Percentiles rank a stretch among this genome's conserved stretches.
Evolutionary conservation across 1,140 invertebrate species (phyloP).

Genomic region (Hypothenemus hampei): DNA sequence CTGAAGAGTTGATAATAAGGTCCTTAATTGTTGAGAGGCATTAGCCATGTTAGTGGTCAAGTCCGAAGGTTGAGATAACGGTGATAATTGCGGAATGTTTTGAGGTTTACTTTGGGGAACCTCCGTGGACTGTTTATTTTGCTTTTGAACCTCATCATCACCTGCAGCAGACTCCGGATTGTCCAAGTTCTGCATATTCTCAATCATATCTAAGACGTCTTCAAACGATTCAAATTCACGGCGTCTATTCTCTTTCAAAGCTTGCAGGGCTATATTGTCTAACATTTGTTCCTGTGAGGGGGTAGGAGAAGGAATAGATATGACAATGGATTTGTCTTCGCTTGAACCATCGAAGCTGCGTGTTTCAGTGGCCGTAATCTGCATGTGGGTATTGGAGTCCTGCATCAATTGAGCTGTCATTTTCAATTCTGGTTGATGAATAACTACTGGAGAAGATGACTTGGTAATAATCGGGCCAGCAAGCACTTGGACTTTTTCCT

Average conservation of each 20-base stretch:
- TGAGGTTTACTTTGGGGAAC: slow-evolving; percentile 41
- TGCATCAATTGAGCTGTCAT: slow-evolving; percentile 43
- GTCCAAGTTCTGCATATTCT: slow-evolving; percentile 54
- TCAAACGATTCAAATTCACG: slow-evolving; percentile 59
- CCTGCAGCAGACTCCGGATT: slow-evolving; percentile 28
- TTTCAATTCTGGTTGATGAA: slow-evolving; percentile 41
- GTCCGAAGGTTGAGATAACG: slow-evolving; percentile 64
- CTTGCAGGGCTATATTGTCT: slow-evolving; percentile 55
- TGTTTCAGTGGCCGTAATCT: slow-evolving; percentile 34
- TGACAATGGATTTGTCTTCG: slow-evolving; percentile 55
- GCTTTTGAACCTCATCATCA: slow-evolving; percentile 17
- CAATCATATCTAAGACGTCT: slow-evolving; percentile 63
- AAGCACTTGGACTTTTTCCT: slow-evolving; percentile 26
- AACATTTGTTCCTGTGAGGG: slow-evolving; percentile 57
- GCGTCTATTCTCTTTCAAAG: slow-evolving; percentile 47
- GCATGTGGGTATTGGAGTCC: slow-evolving; percentile 33
- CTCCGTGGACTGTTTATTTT: slow-evolving; percentile 2
- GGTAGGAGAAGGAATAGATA: slow-evolving; percentile 57
- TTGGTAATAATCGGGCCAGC: slow-evolving; percentile 33
- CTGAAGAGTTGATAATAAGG: slow-evolving; percentile 57
- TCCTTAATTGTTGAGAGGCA: slow-evolving; percentile 61
- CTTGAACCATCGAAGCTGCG: slow-evolving; percentile 41
- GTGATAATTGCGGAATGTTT: slow-evolving; percentile 60
- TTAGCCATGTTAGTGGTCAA: slow-evolving; percentile 65
- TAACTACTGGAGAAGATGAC: slow-evolving; percentile 35